phyloP scores from a whole-genome alignment of 2,888 invertebrate species.

The Baccha elongata region DNA sequence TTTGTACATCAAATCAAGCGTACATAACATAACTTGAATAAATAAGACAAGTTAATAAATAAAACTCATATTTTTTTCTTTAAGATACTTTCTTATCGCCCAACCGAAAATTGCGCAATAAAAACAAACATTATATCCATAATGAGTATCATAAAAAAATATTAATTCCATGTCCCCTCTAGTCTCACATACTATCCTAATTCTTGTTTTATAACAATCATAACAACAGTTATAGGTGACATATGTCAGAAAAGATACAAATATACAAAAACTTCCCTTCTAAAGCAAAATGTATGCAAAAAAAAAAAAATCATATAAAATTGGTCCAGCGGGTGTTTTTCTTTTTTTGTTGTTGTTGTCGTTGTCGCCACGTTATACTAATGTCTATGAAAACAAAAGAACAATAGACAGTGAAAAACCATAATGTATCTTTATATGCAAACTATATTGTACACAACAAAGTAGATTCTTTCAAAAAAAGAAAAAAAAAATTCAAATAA shows the following conservation, averaged over 20 bases:
- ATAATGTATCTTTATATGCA: slow-evolving; percentile 3
- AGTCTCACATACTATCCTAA: slow-evolving; percentile 21
- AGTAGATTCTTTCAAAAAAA: slow-evolving; percentile 25
- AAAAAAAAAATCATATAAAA: slow-evolving; percentile 10
- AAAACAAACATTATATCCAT: slow-evolving; percentile 43
- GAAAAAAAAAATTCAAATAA: slow-evolving; percentile 20
- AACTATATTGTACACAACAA: slow-evolving; percentile 3
- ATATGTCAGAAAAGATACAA: slow-evolving; percentile 52
- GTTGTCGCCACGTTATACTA: slow-evolving; percentile 4
- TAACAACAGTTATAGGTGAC: slow-evolving; percentile 54
- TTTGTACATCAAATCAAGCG: no score
- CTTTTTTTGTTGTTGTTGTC: neutral
- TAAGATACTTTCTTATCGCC: slow-evolving; percentile 6
- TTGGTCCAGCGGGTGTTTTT: slow-evolving; percentile 32
- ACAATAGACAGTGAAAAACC: neutral
- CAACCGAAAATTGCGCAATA: slow-evolving; percentile 49
- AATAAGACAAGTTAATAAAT: neutral
- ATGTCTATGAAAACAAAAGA: slow-evolving; percentile 6
- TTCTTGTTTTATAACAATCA: slow-evolving; percentile 64
- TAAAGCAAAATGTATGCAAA: slow-evolving; percentile 51
- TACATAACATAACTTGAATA: no score
- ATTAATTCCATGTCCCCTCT: slow-evolving; percentile 45
- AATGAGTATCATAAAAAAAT: slow-evolving; percentile 62
- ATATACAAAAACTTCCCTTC: slow-evolving; percentile 16
- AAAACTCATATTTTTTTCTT: neutral